Conservation (phyloP, 1,140 invertebrate species). For the Scaptomyza hsui region DNA sequence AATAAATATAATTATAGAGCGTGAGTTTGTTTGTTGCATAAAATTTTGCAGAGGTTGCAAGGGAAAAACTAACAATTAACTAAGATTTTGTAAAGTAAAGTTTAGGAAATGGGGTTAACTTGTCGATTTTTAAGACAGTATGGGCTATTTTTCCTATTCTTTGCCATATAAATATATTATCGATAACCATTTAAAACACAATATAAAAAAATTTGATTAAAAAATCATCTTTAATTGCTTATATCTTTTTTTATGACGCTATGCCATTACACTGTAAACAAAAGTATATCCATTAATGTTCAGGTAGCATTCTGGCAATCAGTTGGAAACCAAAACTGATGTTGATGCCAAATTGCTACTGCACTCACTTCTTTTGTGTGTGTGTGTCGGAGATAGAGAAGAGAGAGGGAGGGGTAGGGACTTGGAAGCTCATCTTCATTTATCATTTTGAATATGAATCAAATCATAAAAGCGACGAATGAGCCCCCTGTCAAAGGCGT, state of each 20-base stretch:
- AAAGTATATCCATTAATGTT: too few relatives aligned
- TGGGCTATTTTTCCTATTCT: too few relatives aligned
- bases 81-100: too few relatives aligned
- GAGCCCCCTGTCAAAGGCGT: conserved; percentile 21
- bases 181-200: too few relatives aligned
- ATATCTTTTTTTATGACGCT: conserved; percentile 5
- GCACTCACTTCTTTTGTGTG: conserved; percentile 36
- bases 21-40: neutral
- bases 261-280: conserved; percentile 20
- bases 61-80: neutral
- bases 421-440: conserved; percentile 68
- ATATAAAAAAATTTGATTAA: too few relatives aligned
- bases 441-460: conserved; percentile 82
- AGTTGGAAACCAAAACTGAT: conserved; percentile 18
- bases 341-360: conserved; percentile 75
- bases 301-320: conserved; percentile 72
- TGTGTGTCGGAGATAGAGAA: neutral
- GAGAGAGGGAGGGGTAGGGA: conserved; percentile 10
- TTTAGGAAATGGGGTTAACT: too few relatives aligned
- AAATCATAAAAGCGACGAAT: conserved; percentile 72
- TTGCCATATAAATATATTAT: too few relatives aligned
- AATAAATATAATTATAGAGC: conserved; percentile 2
- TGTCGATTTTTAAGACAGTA: too few relatives aligned
- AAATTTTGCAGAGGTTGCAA: neutral
- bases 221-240: too few relatives aligned